Base-by-base conservation (phyloP, 2,888 invertebrate species). In the Heliconius sara region DNA sequence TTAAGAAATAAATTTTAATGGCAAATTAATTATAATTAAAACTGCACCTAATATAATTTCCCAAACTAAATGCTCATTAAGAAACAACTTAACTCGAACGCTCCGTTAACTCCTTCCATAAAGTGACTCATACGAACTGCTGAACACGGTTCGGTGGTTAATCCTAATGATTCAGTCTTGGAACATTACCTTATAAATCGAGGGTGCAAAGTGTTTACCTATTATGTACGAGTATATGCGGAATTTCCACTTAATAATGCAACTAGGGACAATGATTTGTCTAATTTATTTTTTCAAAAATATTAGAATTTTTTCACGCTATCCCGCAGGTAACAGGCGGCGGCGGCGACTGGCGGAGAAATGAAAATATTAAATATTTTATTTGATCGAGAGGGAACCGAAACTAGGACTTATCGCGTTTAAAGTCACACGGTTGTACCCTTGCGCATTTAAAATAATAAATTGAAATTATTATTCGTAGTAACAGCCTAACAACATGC, bases 51-150 rank as follows among this genome's bases (percentile, higher is more conserved):
- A 52, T 9, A 22, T 12, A 25, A 43, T 13, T 27, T 25, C 43
- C 19, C 25, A 70, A 43, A 25, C 25, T 25, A 47, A 70, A 47
- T 16, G 43, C 43, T 25, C 13, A 25, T 70, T 47, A 70, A 25
- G 70, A 47, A 47, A 70, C 70, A 70, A 70, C 25, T 70, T 70
- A 70, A 70, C 25, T 47, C 25, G 25, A 52, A 47, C 19, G 70
- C 25, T 47, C 19, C 43, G 70, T 70, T 70, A 70, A 70, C 43
- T 70, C 70, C 70, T 27, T 70, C 47, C 16, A 70, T 47, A 43
- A 25, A n/a, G 13, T 70, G 68, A 70, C 6, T 70, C 68, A 70
- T 16, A 70, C 16, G 43, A 43, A 22, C 22, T 39, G n/a, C 39
- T 2, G 19, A 39, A 34, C 22, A 5, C 43, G 5, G 25, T 25